Evolutionary conservation across 2,797 vertebrate genomes (phyloP).

Genomic region (Clarias fuscus): DNA sequence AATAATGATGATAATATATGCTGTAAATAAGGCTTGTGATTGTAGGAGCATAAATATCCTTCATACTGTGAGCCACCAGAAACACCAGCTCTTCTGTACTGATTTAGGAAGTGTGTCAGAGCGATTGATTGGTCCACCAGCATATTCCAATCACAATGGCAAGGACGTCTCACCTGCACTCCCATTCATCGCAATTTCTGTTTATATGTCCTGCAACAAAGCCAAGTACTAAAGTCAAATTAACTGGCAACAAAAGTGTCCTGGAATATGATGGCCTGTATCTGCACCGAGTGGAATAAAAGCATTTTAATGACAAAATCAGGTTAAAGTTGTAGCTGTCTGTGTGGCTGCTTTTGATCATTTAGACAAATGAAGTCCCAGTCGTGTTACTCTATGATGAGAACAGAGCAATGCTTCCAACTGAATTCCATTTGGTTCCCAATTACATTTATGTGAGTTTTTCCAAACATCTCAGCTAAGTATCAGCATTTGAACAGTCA

Average conservation of each 20-base stretch:
- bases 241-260: neutral
- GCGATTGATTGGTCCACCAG: neutral
- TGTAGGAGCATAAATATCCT: neutral
- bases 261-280: neutral
- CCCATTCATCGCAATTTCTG: neutral
- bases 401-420: neutral
- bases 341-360: neutral
- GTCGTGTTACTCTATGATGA: neutral
- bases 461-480: neutral
- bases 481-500: neutral
- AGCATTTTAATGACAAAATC: conserved; percentile 19
- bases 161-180: neutral
- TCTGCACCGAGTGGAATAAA: neutral
- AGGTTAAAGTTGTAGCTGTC: neutral
- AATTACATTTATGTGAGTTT: neutral
- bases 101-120: neutral
- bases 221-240: neutral
- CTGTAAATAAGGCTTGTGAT: too few relatives aligned
- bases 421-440: neutral
- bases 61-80: neutral
- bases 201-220: neutral
- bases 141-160: neutral
- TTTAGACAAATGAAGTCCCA: neutral
- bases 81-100: neutral
- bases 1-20: too few relatives aligned